Percentiles rank a stretch among this genome's conserved stretches.
phyloP scores from a whole-genome alignment of 2,113 vertebrate genomes.

The Numenius arquata region DNA sequence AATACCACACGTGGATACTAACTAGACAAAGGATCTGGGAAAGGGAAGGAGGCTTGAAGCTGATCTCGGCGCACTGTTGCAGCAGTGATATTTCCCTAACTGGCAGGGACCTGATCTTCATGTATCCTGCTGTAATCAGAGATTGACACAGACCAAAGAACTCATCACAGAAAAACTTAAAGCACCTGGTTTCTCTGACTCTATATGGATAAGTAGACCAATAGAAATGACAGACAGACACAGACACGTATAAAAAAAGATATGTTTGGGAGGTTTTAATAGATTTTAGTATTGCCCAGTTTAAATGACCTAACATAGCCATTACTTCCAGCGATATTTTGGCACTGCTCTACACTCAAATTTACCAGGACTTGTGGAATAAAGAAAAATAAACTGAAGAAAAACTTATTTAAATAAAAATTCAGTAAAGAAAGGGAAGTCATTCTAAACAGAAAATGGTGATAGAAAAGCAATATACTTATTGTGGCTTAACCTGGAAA shows the following conservation, averaged over 20 bases:
- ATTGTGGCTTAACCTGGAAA: background rate
- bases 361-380: background rate
- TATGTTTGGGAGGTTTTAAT: background rate
- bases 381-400: background rate
- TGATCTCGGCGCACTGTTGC: background rate
- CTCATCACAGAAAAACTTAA: background rate
- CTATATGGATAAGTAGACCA: background rate
- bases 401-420: background rate
- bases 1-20: background rate
- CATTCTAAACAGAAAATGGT: background rate
- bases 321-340: background rate
- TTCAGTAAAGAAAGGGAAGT: background rate
- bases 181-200: background rate
- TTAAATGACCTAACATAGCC: background rate
- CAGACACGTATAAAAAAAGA: fast-evolving
- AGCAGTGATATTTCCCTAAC: background rate
- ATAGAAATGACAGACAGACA: background rate
- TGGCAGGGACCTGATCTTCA: background rate
- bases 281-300: background rate
- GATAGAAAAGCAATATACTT: background rate
- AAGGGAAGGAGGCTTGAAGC: background rate
- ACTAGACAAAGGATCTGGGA: background rate
- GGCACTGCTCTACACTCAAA: background rate
- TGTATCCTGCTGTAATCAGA: background rate
- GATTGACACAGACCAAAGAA: background rate